Evolutionary conservation across 2,888 invertebrate species (phyloP), one percentile per base, ranked within the genome.

Genomic region (Strigamia transsilvanica): DNA sequence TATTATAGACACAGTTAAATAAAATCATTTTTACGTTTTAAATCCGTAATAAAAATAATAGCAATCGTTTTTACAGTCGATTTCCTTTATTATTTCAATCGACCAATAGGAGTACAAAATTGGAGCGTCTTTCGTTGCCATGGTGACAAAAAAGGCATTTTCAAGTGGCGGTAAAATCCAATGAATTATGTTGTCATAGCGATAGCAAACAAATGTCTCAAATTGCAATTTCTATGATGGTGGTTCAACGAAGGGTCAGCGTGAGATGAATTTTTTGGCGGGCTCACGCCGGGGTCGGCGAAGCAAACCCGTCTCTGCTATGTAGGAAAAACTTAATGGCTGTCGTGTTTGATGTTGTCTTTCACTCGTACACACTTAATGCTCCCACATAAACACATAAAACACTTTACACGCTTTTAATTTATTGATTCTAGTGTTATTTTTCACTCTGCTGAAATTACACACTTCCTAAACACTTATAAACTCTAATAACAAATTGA

Each of bases 101-200:
- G 56, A 56, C 56, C 21, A 56, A 56, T 56, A 18, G 3, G 56
- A 7, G 21, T 56, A 18, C 6, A 4, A n/a, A 6, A 56, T 56
- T 2, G 56, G 18, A 18, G 18, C 56, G 56, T 56, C 56, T 56
- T 56, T 56, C 18, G 56, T 56, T 56, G 3, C 56, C 18, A 56
- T 56, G 9, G 18, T 2, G n/a, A 56, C 56, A 13, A 51, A 51
- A 6, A 51, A n/a, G n/a, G 15, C 15, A 9, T 56, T 56, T 18
- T 56, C 56, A 56, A 38, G 38, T 18, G 56, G 56, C 56, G 56
- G 56, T n/a, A 18, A 56, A 56, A 56, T 56, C 18, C 18, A 56
- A 56, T 18, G 56, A n/a, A 56, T 56, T n/a, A 2, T n/a, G 56
- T 56, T 56, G 56, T 56, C 56, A 56, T 56, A 21, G 56, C 56